Conservation (phyloP, 1,140 invertebrate species). For the Macrostomum lignano region DNA sequence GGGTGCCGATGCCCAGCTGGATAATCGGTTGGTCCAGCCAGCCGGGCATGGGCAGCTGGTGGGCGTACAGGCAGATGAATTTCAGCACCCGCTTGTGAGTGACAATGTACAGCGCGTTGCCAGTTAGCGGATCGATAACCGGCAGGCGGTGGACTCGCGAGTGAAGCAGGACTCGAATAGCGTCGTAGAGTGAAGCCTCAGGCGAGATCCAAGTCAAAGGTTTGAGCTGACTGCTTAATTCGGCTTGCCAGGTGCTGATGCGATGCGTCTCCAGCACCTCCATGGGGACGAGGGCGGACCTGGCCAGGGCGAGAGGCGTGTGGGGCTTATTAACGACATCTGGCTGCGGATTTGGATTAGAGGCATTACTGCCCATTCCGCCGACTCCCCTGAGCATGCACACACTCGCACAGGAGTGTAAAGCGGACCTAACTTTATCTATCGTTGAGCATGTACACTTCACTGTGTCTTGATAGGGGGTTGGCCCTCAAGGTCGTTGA, state of each 20-base stretch:
- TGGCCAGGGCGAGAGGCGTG: too few species aligned
- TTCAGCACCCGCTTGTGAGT: slow-evolving; percentile 91
- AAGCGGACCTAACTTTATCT: too few species aligned
- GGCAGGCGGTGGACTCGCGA: slow-evolving; percentile 57
- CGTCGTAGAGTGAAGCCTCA: slow-evolving; percentile 44
- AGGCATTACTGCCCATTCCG: too few species aligned
- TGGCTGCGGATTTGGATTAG: too few species aligned
- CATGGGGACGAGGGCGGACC: too few species aligned
- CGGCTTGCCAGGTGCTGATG: slow-evolving; percentile 26
- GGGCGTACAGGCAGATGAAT: slow-evolving; percentile 59
- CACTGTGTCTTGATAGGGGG: too few species aligned
- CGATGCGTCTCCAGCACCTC: slow-evolving; percentile 79
- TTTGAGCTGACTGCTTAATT: slow-evolving; percentile 14
- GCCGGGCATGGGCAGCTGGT: slow-evolving; percentile 5
- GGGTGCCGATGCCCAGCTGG: neutral
- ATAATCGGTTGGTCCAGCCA: slow-evolving; percentile 2
- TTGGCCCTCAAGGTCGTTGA: too few species aligned
- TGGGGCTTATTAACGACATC: too few species aligned
- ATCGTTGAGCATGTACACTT: too few species aligned
- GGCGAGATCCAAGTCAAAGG: slow-evolving; percentile 22
- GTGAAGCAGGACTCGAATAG: slow-evolving; percentile 37
- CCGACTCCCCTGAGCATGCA: too few species aligned
- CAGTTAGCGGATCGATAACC: slow-evolving; percentile 68
- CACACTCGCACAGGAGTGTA: too few species aligned
- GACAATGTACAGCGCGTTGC: slow-evolving; percentile 88